A percentile compares a stretch with the other conserved stretches of the same genome.
Conservation (phyloP, 2,113 vertebrate genomes). For the Microtus montanus region DNA sequence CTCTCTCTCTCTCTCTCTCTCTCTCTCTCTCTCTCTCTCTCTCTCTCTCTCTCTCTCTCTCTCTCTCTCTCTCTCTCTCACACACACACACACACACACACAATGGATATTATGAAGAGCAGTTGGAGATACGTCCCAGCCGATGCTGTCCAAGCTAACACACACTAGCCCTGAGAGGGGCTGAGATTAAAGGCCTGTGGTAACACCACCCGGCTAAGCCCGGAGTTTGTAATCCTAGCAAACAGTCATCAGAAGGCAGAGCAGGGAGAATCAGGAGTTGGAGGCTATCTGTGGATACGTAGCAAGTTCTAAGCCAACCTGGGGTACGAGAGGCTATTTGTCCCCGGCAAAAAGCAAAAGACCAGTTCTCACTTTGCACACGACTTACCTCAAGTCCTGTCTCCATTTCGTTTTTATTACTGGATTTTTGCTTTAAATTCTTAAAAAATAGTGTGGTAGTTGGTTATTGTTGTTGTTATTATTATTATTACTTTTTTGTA, state of each 20-base stretch:
- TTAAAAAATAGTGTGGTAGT: background rate
- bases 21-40: no score
- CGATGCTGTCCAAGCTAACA: no score
- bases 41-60: no score
- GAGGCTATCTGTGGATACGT: background rate
- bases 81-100: background rate
- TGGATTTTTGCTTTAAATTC: background rate
- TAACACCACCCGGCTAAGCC: no score
- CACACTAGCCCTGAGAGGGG: no score
- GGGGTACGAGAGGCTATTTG: background rate
- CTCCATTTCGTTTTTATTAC: background rate
- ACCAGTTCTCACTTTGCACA: background rate
- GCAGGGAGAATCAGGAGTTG: background rate
- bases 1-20: no score
- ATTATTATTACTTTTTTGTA: background rate
- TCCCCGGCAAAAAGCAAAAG: background rate
- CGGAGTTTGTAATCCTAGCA: background rate
- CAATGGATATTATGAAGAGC: background rate
- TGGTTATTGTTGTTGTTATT: background rate
- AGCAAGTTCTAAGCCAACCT: background rate
- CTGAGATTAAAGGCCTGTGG: no score
- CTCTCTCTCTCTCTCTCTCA: no score
- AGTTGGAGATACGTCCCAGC: background rate
- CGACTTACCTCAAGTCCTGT: background rate
- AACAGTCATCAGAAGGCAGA: background rate